Base-by-base conservation (phyloP, 2,888 invertebrate species). In the Actias luna region DNA sequence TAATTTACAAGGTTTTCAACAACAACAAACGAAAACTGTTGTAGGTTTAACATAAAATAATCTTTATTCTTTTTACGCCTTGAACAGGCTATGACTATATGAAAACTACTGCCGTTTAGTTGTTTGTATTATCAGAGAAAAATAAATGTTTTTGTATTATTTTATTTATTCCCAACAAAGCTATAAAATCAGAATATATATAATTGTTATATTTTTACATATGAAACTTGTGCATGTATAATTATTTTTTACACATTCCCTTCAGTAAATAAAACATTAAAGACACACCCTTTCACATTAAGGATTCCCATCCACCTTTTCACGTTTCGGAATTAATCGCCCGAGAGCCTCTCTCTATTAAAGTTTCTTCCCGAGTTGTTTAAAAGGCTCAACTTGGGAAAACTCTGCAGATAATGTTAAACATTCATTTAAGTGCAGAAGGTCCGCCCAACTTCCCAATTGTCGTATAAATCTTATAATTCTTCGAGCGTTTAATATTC, bases 401-500 rank as follows among this genome's bases (percentile, higher is more conserved):
- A 90, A 90, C 86, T 89, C 83, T 67, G 74, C 78, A 88, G 92
- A 92, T 92, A 92, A 91, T 91, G 91, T 92, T 88, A 92, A 92
- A 92, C 92, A 92, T 92, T 92, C 90, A 92, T 92, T 92, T 89
- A 88, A 88, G 89, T 89, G 85, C 85, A 81, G 79, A 74, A 73
- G 73, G 77, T 75, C 75, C 79, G 76, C 77, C 83, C 76, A 88
- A 89, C 83, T 91, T 92, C 78, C 77, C 78, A 88, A 88, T 89
- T 79, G 88, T 81, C 84, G 86, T 83, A 88, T 92, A 92, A 92
- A 92, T 92, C 91, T 89, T 82, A 80, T 88, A 89, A 91, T 92
- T 90, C 92, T 85, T 88, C 80, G 79, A 85, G 80, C 85, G 87
- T 88, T 93, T 93, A 93, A 92, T 93, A 93, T 93, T 93, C 93